phyloP scores from a whole-genome alignment of 2,113 vertebrate species.

The Anser cygnoides region DNA sequence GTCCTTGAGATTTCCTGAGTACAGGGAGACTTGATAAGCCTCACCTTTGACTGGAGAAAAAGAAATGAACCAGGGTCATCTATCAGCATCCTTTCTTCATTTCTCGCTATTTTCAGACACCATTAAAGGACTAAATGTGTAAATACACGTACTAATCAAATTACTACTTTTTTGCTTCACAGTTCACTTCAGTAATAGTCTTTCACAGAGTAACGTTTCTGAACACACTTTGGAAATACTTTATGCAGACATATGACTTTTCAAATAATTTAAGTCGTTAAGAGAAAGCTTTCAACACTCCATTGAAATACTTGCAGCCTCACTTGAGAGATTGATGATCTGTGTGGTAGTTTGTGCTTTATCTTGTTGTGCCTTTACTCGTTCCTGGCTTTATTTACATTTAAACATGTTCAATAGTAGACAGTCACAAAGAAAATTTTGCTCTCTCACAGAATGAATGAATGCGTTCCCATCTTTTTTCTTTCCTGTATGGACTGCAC shows the following conservation, averaged over 20 bases:
- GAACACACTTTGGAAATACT: not conserved
- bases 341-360: not conserved
- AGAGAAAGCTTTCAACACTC: not conserved
- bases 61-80: not conserved
- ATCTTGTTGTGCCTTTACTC: not conserved
- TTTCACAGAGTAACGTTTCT: not conserved
- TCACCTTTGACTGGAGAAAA: not conserved
- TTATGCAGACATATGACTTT: not conserved
- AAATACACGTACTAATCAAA: not conserved
- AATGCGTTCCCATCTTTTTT: not conserved
- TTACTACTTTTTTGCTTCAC: not conserved
- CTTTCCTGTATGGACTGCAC: not conserved
- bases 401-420: not conserved
- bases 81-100: not conserved
- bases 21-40: not conserved
- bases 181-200: not conserved
- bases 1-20: not conserved
- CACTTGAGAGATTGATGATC: not conserved
- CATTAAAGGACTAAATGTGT: not conserved
- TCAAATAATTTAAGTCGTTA: not conserved
- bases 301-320: not conserved
- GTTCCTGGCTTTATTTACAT: not conserved
- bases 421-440: not conserved
- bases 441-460: not conserved
- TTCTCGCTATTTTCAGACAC: not conserved